Evolutionary conservation across 1,140 invertebrate genomes (phyloP), one percentile per base, ranked within the genome.

Genomic region (Aphaenogaster rudis): DNA sequence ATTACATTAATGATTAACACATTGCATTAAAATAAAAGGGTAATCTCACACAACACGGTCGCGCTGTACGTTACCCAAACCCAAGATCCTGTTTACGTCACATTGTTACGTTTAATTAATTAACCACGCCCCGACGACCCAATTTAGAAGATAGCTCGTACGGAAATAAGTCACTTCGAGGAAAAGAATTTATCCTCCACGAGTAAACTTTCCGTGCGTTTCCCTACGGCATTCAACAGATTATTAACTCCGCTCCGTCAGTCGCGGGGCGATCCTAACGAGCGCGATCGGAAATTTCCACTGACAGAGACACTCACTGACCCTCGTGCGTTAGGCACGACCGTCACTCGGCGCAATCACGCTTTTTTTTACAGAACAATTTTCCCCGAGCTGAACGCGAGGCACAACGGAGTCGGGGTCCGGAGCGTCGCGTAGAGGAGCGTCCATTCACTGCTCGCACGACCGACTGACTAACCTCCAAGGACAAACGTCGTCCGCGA

Each of bases 401-500:
- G 15, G n/a, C 48, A 17, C 50, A 8, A 33, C 21, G 28, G 9
- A 11, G 17, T 28, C 45, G 45, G 33, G 69, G 11, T n/a, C 28
- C 61, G 33, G 33, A 17, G 67, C 21, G 21, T 42, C 15, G n/a
- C 52, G 50, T 3, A n/a, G 50, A 74, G 63, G 15, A 69, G 63
- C 78, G 67, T 76, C 54, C 80, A 82, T 74, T 82, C 69, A 76
- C 54, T n/a, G 39, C 13, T 8, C 63, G 50, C 33, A 7, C 78
- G 21, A 21, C 42, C 80, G 80, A 74, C 45, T 52, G 77, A 79
- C 54, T 74, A 82, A 82, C 69, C 80, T 84, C 45, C 69, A 84
- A 84, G 69, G 69, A 76, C 80, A 74, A 21, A 21, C 78, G 36
- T 28, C 78, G 21, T 21, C 42, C 69, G 42, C 80, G 80, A 69